Conservation (phyloP, 2,888 invertebrate genomes). For the Bembecia ichneumoniformis region DNA sequence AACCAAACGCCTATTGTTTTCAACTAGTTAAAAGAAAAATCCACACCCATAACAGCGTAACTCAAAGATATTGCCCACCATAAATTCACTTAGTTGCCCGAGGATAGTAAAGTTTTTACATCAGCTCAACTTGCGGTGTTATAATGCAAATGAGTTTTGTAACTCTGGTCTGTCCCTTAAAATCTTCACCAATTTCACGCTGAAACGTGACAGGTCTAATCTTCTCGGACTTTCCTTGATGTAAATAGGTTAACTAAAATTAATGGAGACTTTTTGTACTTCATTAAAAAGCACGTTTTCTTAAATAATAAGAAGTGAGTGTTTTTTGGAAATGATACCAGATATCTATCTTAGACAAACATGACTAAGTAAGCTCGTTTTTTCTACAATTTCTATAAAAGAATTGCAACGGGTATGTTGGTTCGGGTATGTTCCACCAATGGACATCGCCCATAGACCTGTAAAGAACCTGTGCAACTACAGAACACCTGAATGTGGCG, state of each 20-base stretch:
- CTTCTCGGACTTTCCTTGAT: constrained; percentile 17
- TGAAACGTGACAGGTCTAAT: constrained; percentile 28
- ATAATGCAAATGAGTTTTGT: constrained; percentile 52
- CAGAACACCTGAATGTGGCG: too few species aligned
- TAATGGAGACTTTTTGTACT: constrained; percentile 1
- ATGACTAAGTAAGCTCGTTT: too few species aligned
- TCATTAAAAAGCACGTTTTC: neutral
- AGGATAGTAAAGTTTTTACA: constrained; percentile 51
- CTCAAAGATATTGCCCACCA: constrained; percentile 40
- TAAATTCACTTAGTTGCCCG: constrained; percentile 45
- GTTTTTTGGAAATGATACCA: too few species aligned
- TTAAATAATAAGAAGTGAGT: too few species aligned
- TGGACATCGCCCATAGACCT: too few species aligned
- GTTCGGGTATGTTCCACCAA: too few species aligned
- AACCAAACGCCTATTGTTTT: neutral
- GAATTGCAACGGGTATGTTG: too few species aligned
- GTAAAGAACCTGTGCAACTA: too few species aligned
- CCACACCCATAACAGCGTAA: constrained; percentile 28
- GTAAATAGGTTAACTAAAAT: constrained; percentile 3
- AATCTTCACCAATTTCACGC: constrained; percentile 26
- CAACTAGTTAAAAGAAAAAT: constrained; percentile 14
- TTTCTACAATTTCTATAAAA: too few species aligned
- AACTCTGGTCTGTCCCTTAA: constrained; percentile 34
- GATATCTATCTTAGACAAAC: too few species aligned
- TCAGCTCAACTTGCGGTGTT: constrained; percentile 40